Percentiles rank a stretch among this genome's conserved stretches.
Evolutionary conservation across 2,113 vertebrate species (phyloP).

Genomic region (Azemiops feae): DNA sequence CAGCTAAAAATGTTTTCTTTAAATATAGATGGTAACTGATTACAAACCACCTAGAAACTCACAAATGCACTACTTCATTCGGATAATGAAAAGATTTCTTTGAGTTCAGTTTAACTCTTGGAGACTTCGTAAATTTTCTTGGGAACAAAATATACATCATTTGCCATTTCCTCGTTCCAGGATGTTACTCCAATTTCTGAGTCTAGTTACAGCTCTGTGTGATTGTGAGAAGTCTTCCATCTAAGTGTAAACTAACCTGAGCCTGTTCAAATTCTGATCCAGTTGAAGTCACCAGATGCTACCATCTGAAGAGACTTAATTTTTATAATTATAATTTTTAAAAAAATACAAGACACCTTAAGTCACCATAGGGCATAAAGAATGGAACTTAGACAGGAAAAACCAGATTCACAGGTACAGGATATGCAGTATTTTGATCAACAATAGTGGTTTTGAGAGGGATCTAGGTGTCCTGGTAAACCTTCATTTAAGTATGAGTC

Average conservation of each 20-base stretch:
- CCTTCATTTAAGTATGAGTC: not conserved
- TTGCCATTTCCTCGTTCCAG: not conserved
- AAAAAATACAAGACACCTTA: not conserved
- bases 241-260: not conserved
- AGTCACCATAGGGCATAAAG: not conserved
- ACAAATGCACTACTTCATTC: not conserved
- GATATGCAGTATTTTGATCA: not conserved
- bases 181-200: not conserved
- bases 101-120: not conserved
- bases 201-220: not conserved
- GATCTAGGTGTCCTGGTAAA: not conserved
- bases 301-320: not conserved
- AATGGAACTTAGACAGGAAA: not conserved
- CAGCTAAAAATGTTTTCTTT: not conserved
- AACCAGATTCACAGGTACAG: not conserved
- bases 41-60: not conserved
- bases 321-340: not conserved
- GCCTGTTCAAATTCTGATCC: not conserved
- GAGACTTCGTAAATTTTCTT: not conserved
- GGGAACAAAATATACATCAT: not conserved
- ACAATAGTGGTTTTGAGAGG: not conserved
- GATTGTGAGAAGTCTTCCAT: not conserved
- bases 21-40: not conserved
- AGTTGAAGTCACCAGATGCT: not conserved
- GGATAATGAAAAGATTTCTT: not conserved